Evolutionary conservation across 2,888 invertebrate species (phyloP).

Genomic region (Sinotaia quadrata): DNA sequence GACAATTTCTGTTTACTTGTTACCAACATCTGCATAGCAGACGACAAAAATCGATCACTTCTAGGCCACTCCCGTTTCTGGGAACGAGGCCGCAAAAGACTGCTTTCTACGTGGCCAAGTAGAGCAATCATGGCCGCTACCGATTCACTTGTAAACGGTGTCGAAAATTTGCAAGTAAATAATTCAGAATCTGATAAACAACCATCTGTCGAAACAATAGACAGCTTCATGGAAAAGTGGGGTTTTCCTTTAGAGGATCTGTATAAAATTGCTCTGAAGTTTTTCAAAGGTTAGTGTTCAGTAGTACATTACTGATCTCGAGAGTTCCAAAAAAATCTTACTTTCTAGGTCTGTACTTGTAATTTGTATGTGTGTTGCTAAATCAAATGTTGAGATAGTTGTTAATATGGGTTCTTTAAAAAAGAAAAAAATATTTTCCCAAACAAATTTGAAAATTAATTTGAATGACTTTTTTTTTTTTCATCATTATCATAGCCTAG

Average conservation of each 20-base stretch:
- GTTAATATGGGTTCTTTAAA: too few relatives aligned
- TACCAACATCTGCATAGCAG: too few relatives aligned
- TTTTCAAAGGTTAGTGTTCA: conserved; percentile 88
- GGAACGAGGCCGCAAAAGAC: conserved; percentile 24
- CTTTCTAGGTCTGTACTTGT: too few relatives aligned
- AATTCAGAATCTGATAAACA: conserved; percentile 28
- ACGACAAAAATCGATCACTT: too few relatives aligned
- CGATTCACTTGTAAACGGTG: conserved; percentile 45
- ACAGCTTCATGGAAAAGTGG: conserved; percentile 59
- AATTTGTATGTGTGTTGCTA: too few relatives aligned
- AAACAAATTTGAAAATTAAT: neutral
- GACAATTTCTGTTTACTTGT: too few relatives aligned
- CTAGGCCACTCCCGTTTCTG: conserved; percentile 20
- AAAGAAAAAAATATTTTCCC: neutral
- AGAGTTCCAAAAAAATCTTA: too few relatives aligned
- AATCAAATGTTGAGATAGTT: too few relatives aligned
- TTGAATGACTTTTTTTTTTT: neutral
- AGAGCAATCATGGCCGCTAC: conserved; percentile 50
- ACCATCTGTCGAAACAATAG: conserved; percentile 22
- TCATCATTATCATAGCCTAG: neutral
- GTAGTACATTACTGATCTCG: too few relatives aligned
- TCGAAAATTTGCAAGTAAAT: conserved; percentile 45
- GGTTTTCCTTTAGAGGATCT: conserved; percentile 80
- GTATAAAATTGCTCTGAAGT: conserved; percentile 89
- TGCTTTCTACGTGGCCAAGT: conserved; percentile 39